These are phyloP conservation scores for Corydoras maculifer DNA, from an alignment of 2,113 vertebrate genomes.

Conservation along the genomic window DNA sequence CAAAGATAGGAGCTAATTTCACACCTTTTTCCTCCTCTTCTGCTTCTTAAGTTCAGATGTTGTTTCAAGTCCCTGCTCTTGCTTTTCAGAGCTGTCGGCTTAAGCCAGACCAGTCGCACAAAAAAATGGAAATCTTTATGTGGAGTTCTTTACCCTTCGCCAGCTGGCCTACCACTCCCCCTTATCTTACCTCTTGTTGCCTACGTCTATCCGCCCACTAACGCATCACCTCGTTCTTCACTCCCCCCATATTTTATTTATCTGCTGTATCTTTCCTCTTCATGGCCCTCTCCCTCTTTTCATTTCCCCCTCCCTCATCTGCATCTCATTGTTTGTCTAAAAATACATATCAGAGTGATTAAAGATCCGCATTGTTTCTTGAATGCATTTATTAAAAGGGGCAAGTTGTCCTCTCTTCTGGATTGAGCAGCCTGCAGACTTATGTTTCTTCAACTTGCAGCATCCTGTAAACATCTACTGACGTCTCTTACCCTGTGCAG, in stretches of 20 bases:
- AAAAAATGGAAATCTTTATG: conserved; percentile 17
- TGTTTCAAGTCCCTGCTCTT: neutral
- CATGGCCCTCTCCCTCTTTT: conserved; percentile 44
- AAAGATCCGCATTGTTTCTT: conserved; percentile 43
- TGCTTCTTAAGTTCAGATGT: neutral
- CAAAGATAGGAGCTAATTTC: neutral
- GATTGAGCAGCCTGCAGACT: conserved; percentile 14
- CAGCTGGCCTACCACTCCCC: conserved; percentile 28
- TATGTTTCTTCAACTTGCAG: conserved; percentile 11
- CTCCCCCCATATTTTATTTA: conserved; percentile 40
- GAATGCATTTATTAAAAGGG: conserved; percentile 36
- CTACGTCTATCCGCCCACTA: conserved; percentile 37
- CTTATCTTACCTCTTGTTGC: conserved; percentile 38
- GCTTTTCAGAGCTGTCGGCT: neutral
- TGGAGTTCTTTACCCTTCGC: conserved; percentile 29
- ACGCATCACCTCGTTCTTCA: conserved; percentile 41
- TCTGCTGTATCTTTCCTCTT: conserved; percentile 48
- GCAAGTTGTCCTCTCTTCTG: conserved; percentile 4
- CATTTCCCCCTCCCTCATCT: conserved; percentile 47
- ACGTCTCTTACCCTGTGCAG: conserved; percentile 12
- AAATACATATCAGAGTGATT: conserved; percentile 59
- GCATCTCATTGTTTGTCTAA: conserved; percentile 50
- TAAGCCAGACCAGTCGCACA: neutral
- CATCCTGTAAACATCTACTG: conserved; percentile 23
- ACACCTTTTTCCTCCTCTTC: neutral